Evolutionary conservation across 2,113 vertebrate genomes (phyloP).

Genomic region (Gadus chalcogrammus): DNA sequence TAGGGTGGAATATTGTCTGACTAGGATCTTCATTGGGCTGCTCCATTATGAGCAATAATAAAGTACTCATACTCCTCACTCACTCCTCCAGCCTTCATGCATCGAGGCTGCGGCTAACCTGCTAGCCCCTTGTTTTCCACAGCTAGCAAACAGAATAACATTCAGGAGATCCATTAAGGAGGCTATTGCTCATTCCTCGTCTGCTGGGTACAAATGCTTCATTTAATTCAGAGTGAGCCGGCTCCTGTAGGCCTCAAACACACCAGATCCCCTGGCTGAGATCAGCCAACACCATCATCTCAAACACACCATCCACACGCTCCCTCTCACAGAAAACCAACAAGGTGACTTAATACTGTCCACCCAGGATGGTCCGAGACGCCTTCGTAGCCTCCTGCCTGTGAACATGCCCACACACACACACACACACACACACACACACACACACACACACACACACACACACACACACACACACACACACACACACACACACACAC

Average conservation of each 20-base stretch:
- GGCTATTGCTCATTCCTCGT: too few relatives aligned
- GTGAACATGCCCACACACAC: constrained; percentile 2
- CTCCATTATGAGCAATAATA: background rate
- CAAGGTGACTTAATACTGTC: background rate
- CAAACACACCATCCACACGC: too few relatives aligned
- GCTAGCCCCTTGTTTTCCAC: background rate
- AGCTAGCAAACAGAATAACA: background rate
- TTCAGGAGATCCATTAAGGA: too few relatives aligned
- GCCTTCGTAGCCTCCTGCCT: too few relatives aligned
- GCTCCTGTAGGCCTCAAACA: too few relatives aligned
- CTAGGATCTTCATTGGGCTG: too few relatives aligned
- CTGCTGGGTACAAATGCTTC: too few relatives aligned
- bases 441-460: constrained; percentile 8
- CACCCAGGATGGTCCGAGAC: background rate
- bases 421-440: background rate
- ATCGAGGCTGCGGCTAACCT: background rate
- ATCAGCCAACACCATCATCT: too few relatives aligned
- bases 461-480: background rate
- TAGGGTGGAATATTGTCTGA: background rate
- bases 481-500: background rate
- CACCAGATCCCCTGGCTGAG: too few relatives aligned
- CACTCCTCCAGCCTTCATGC: background rate
- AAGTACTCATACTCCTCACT: background rate
- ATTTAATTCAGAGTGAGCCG: too few relatives aligned
- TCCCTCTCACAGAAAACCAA: background rate